Conservation (phyloP, 2,113 vertebrate genomes). For the Ailurus styani region DNA sequence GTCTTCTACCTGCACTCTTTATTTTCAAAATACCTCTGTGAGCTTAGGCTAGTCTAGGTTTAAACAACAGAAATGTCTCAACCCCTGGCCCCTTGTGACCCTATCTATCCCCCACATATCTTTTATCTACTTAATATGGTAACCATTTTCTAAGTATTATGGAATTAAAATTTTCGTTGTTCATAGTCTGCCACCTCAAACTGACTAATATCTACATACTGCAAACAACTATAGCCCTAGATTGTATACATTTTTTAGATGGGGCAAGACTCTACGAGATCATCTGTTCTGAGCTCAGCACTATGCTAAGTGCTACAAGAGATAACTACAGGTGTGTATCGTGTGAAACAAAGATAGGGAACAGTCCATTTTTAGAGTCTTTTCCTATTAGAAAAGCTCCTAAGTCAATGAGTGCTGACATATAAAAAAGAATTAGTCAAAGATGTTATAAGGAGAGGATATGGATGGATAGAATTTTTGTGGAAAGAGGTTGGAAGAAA, state of each 20-base stretch:
- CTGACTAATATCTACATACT: neutral
- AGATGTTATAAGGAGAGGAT: neutral
- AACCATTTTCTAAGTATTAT: neutral
- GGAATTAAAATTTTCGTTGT: neutral
- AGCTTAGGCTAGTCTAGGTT: neutral
- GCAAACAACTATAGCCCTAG: neutral
- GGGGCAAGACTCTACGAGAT: neutral
- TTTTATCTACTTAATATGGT: slow-evolving; percentile 18
- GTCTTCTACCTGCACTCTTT: neutral
- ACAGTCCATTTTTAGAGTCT: neutral
- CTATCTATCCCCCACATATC: rapidly evolving
- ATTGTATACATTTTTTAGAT: neutral
- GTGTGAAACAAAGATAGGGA: neutral
- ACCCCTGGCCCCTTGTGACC: neutral
- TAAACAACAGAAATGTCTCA: slow-evolving; percentile 22
- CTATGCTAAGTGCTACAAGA: neutral
- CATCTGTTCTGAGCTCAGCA: neutral
- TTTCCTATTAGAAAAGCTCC: slow-evolving; percentile 1
- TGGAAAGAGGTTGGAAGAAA: neutral
- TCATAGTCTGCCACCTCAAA: neutral
- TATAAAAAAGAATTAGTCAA: neutral
- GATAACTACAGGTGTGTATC: neutral
- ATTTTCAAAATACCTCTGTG: neutral
- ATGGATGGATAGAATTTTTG: neutral
- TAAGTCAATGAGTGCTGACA: neutral